Base-by-base conservation (phyloP, 2,113 vertebrate species). In the Prochilodus magdalenae region DNA sequence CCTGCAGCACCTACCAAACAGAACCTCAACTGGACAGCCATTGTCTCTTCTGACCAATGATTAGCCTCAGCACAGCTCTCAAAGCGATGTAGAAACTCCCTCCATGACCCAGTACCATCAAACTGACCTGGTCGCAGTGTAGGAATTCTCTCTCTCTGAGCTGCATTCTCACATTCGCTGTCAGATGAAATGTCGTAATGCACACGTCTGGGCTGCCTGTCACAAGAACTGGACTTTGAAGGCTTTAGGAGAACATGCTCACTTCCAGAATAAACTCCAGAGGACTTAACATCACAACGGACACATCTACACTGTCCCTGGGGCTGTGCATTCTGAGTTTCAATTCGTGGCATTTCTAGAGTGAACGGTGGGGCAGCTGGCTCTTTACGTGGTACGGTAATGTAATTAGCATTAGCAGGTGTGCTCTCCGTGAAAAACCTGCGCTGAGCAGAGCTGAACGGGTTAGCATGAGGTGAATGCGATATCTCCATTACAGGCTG, bases 81-180 rank as follows among this genome's bases (percentile, higher is more conserved):
- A 30, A 82, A 82, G 26, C 14, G 30, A 29, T 55, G 63, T 36
- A 75, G 11, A 24, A 70, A 60, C 36, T 76, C 73, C 5, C 12
- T 75, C 80, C 30, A 82, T 59, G 51, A 59, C 6, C 8, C 29
- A 3, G 49, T 40, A 55, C 73, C 80, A 75, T 81, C 62, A 81
- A 74, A 75, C 62, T 67, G 60, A 67, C 79, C 30, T 75, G 72
- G 80, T 29, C 15, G 15, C 1, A 75, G 12, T 1, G 51, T 82
- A 13, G 49, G 62, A 12, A 81, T 81, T 11, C 72, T 73, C 49
- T 75, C 72, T 59, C n/a, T 79, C 11, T 27, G n/a, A 14, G 5
- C 10, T 13, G 0, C 4, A 13, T 18, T 27, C 12, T 79, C 66
- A 5, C 57, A 33, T 20, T 27, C 53, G 0, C 33, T 79, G 66